Evolutionary conservation across 37 sponge, comb jelly and placozoan genomes (phyloP).

Genomic region (Bolinopsis microptera): DNA sequence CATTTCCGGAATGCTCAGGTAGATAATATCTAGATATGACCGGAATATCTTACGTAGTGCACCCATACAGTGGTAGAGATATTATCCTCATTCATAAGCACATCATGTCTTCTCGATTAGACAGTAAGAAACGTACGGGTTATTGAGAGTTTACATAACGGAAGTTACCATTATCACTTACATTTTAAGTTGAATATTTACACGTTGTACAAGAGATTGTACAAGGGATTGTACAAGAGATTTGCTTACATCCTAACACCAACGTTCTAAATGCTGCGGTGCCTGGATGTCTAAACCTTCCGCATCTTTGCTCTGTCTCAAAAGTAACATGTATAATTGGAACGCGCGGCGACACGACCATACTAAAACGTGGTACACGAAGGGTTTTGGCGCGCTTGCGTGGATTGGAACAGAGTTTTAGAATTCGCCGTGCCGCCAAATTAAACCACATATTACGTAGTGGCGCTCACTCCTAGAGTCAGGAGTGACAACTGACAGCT

Average conservation of each 20-base stretch:
- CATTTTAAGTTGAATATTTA: background rate
- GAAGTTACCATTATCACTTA: background rate
- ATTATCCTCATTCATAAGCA: background rate
- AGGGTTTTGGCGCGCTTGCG: background rate
- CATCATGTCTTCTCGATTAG: background rate
- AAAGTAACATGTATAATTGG: background rate
- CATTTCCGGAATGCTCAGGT: slow-evolving; percentile 63
- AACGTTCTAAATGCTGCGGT: background rate
- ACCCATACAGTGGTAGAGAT: background rate
- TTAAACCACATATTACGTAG: background rate
- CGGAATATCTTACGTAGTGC: background rate
- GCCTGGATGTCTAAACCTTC: background rate
- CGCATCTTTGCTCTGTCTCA: background rate
- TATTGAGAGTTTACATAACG: background rate
- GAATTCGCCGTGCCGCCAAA: background rate
- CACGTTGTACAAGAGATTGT: no score
- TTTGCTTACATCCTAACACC: background rate
- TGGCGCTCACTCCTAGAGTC: no score
- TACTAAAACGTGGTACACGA: background rate
- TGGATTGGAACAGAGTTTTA: background rate
- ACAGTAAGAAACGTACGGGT: background rate
- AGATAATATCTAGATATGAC: background rate
- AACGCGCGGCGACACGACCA: background rate
- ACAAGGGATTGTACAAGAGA: background rate
- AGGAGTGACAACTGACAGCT: no score